Evolutionary conservation across 1,140 invertebrate species (phyloP), one percentile per base, ranked within the genome.

Genomic region (Ctenoplectra terminalis): DNA sequence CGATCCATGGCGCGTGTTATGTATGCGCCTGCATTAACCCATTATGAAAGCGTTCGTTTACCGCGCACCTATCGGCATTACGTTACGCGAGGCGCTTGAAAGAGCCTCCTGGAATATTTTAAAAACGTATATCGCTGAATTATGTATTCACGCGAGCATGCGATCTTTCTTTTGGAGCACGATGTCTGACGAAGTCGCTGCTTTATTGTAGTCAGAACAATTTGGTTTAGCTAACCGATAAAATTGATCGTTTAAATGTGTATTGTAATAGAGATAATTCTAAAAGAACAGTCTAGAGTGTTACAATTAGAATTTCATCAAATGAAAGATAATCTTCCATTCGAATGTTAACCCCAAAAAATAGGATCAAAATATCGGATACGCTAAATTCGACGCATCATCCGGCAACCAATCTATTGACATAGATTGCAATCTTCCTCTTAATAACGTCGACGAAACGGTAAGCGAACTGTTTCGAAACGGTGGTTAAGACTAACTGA

Each of bases 31-130:
- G 37, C 67, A 46, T 66, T 66, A 81, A 61, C 46, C 46, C 50
- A 60, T 84, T 86, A 74, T 52, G 83, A 81, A 75, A 85, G 58
- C 69, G 71, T 63, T 50, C 63, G 63, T 71, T 66, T 75, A 52
- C 34, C 60, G 43, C 34, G 26, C 26, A n/a, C 63, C 26, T 70
- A 61, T 71, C 54, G 50, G 56, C 17, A 43, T 85, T 81, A 26
- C 71, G 71, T 85, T 73, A 81, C 43, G 67, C 6, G 23, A 48
- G 26, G 29, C 40, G 40, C n/a, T 71, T 71, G 26, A 71, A 37
- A 37, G 26, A 69, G 48, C 20, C 34, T 20, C 40, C 11, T 8
- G 31, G 17, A 50, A n/a, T 46, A 20, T 71, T 78, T 46, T 26
- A n/a, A 50, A 78, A 58, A 70, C n/a, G 31, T 40, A 31, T 40